Base-by-base conservation (phyloP, 2,113 vertebrate genomes). In the Lepisosteus osseus region DNA sequence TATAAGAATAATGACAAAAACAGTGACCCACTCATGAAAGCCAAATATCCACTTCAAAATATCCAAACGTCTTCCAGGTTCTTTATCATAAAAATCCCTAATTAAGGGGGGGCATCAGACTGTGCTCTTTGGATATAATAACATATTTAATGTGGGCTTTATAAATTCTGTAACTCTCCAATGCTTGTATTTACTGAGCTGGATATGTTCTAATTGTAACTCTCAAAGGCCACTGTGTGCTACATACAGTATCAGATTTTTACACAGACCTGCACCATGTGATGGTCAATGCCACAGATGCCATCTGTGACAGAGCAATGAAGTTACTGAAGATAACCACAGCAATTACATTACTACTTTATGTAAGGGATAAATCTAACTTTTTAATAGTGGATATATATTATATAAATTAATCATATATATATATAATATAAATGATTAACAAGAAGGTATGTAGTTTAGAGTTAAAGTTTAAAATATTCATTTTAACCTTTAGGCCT, bases 261-360 rank as follows among this genome's bases (percentile, higher is more conserved):
- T 41, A 14, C 11, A 72, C 54, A 72, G 40, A 42, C 41, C 71
- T 65, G 41, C 29, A 66, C 74, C 54, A 13, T 71, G 44, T 4
- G 3, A 43, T 0, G 15, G 55, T 47, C 17, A 64, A 42, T 61
- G 65, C 44, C 54, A 57, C 12, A 61, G 3, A 44, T 7, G 42
- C 54, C 61, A 42, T 5, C 4, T 7, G 9, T 43, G 12, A 47
- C 63, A 14, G 71, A 45, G 43, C 54, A 41, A 47, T 74, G 72
- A 74, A 67, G 29, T 67, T 55, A 73, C 56, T 9, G 4, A 40
- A 14, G 51, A 73, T 13, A 59, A 51, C 2, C 47, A 9, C 5
- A 0, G 47, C 47, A 9, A 51, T 9, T 51, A 51, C 5, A 51
- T 51, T 51, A 9, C 5, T 51, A 51, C 2, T 6, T 51, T 51